Conservation (phyloP, 1,140 invertebrate genomes). For the Proctacanthus coquilletti region DNA sequence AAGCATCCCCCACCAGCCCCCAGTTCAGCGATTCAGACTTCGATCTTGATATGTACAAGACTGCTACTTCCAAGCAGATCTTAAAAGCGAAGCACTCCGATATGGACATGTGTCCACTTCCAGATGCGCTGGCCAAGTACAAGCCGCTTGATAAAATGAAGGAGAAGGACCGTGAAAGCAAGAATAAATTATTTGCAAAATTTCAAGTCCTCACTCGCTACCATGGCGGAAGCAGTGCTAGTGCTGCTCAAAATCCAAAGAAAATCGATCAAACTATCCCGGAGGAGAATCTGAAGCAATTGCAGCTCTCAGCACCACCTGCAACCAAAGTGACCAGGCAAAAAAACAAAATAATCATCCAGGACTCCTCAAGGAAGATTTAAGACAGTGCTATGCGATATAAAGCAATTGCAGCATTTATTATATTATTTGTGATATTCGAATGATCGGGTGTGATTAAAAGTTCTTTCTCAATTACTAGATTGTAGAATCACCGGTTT, state of each 20-base stretch:
- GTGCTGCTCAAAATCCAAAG: constrained; percentile 13
- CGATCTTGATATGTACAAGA: constrained; percentile 23
- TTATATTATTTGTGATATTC: too few relatives aligned
- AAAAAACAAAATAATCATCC: constrained; percentile 60
- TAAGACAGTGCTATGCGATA: too few relatives aligned
- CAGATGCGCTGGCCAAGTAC: constrained; percentile 12
- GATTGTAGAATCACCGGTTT: too few relatives aligned
- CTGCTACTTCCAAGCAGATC: constrained; percentile 6
- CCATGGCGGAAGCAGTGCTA: constrained; percentile 11
- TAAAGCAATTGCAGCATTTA: too few relatives aligned
- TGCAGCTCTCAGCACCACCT: constrained; percentile 37
- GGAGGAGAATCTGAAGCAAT: constrained; percentile 41
- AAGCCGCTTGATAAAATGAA: constrained; percentile 24
- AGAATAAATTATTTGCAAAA: constrained; percentile 25
- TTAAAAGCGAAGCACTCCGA: constrained; percentile 6
- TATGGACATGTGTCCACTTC: constrained; percentile 11
- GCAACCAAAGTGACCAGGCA: constrained; percentile 58
- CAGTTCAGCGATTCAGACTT: constrained; percentile 18
- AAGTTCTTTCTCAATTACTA: too few relatives aligned
- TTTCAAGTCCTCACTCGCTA: constrained; percentile 27
- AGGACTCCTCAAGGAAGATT: constrained; percentile 34
- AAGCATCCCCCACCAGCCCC: constrained; percentile 5
- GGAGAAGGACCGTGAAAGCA: constrained; percentile 24
- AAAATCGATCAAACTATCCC: constrained; percentile 31
- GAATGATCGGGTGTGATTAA: too few relatives aligned